Base-by-base conservation (phyloP, 2,888 invertebrate genomes). In the Sminthurinus aureus region DNA sequence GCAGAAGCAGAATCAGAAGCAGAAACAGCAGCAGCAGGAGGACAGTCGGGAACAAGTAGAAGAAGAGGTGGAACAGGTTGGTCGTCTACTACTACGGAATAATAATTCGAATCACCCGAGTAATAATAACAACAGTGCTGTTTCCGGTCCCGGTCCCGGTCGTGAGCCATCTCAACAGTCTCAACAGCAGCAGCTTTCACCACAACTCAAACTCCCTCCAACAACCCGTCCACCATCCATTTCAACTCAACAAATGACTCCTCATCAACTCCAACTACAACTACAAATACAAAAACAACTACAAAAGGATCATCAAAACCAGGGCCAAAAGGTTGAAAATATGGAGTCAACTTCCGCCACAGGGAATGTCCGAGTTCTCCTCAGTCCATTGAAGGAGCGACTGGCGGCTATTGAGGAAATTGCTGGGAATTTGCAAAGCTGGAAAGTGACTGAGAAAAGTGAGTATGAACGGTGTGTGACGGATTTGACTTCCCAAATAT, bases 401-500 rank as follows among this genome's bases (percentile, higher is more conserved):
- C 79, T 88, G 58, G 84, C 85, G 6, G 86, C 86, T 9, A 87
- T 88, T 20, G 88, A 88, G 73, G 83, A 85, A 71, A 75, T 87
- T 69, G 86, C 87, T 13, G 86, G 83, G 77, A 87, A 87, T 80
- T 78, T 87, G 3, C 85, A 86, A 51, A 86, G 81, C 67, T 83
- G 84, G 83, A 85, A 87, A 78, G 81, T 74, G 13, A 83, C 83
- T 58, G 88, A 87, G 71, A 87, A 87, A 51, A 79, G 74, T 22
- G 86, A 87, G 77, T 87, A 86, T 74, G 86, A 88, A 71, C 85
- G 84, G 82, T 87, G 87, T 69, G 85, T 88, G 22, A 81, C 85
- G 38, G 86, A 88, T 64, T 64, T 88, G 73, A 85, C 87, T 15
- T 83, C 77, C 78, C 87, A 88, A 86, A 87, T 88, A 52, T 87